Conservation (phyloP, 2,888 invertebrate genomes). For the Emmelina monodactyla region DNA sequence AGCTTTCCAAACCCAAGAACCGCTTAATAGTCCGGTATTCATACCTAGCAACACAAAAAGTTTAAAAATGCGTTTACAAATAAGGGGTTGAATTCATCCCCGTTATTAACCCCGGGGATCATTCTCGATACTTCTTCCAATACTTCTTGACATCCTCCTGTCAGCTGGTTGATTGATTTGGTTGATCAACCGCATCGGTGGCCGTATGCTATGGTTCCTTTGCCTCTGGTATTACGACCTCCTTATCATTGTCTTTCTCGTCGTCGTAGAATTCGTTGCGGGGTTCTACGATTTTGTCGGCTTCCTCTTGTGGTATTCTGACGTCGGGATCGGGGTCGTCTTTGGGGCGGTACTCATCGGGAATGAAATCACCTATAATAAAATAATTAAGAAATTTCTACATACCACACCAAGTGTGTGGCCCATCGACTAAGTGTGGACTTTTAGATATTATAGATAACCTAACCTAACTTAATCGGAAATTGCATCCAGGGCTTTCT, state of each 20-base stretch:
- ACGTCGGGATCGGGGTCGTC: constrained; percentile 88
- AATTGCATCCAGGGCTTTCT: too few species aligned
- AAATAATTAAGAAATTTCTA: too few species aligned
- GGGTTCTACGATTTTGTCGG: constrained; percentile 83
- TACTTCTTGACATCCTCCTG: constrained; percentile 23
- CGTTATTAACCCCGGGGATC: too few species aligned
- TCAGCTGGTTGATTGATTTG: constrained; percentile 17
- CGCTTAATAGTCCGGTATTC: too few species aligned
- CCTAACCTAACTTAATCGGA: too few species aligned
- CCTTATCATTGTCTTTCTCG: constrained; percentile 88
- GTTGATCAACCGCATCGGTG: constrained; percentile 29
- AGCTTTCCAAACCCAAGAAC: too few species aligned
- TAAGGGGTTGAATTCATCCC: too few species aligned
- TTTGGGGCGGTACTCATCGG: constrained; percentile 74
- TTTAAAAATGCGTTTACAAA: constrained; percentile 3
- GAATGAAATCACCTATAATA: constrained; percentile 73
- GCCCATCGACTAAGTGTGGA: too few species aligned
- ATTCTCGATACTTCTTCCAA: constrained; percentile 21
- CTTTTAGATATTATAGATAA: too few species aligned
- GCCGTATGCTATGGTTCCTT: constrained; percentile 53
- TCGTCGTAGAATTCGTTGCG: constrained; percentile 91
- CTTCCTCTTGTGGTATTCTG: constrained; percentile 76
- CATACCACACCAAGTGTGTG: too few species aligned
- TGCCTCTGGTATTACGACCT: constrained; percentile 43
- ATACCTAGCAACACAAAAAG: too few species aligned